Evolutionary conservation across 2,797 vertebrate species (phyloP), one percentile per base, ranked within the genome.

Genomic region (Discoglossus pictus): DNA sequence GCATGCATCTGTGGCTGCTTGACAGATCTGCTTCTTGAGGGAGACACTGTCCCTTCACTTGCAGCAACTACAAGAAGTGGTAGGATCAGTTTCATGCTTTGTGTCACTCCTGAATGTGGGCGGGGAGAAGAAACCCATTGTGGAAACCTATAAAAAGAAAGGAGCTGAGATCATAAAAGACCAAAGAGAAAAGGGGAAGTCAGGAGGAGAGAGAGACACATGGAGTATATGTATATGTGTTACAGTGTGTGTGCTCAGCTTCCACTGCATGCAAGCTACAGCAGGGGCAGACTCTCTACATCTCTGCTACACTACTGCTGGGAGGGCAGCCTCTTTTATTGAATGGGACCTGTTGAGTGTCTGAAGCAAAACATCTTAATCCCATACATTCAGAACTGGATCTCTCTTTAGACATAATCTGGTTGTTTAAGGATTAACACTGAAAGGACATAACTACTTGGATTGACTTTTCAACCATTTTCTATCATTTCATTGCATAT

Each of bases 61-160:
- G n/a, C 15, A 35, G 48, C 47, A 53, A 60, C 50, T 54, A 42
- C 59, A 54, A 46, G 50, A 50, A 56, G 68, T 50, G 48, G 25
- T 24, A 70, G 72, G 83, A 84, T 83, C 81, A 76, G 76, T 88
- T 90, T 89, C 82, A 76, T 71, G 75, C 83, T 83, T 82, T 84
- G 91, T 91, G 91, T 91, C 85, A 79, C 77, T 81, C 58, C 68
- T 80, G 79, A 72, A 85, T 83, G 80, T 86, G 88, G 88, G 90
- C 85, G 87, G 91, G 87, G 80, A 83, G 82, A 87, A 84, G 76
- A 73, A 81, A 76, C 70, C 79, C 82, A 83, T 86, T 85, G 88
- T 59, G 76, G 68, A 80, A 50, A 78, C 84, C 86, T 89, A 85
- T 88, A 91, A 89, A 91, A 90, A 90, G 89, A 81, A 66, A 76